Evolutionary conservation across 2,888 invertebrate genomes (phyloP).

Genomic region (Flabesymbios commensalis): DNA sequence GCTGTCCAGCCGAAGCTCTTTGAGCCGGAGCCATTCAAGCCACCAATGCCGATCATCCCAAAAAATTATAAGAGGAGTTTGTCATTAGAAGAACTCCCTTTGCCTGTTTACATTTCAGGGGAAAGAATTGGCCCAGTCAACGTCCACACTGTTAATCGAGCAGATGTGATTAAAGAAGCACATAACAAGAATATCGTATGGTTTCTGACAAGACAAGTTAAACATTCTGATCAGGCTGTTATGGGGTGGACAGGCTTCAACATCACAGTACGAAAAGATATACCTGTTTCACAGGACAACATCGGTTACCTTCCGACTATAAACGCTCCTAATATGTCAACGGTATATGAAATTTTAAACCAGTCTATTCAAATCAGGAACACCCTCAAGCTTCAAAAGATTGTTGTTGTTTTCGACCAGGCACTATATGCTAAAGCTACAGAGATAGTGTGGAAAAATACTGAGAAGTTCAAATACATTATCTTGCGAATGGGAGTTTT

Average conservation of each 20-base stretch:
- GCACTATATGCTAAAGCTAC: slow-evolving; percentile 37
- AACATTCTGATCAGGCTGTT: no score
- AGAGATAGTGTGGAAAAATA: slow-evolving; percentile 34
- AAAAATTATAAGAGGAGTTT: no score
- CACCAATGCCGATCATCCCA: no score
- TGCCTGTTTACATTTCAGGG: neutral
- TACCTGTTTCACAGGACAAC: slow-evolving; percentile 8
- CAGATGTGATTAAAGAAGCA: no score
- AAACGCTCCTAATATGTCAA: slow-evolving; percentile 18
- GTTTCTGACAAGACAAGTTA: neutral
- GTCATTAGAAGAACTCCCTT: no score
- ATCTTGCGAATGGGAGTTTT: slow-evolving; percentile 31
- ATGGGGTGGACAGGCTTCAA: slow-evolving; percentile 4
- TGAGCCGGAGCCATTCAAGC: no score
- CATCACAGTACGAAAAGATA: neutral
- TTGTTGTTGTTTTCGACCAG: slow-evolving; percentile 28
- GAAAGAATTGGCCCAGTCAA: neutral
- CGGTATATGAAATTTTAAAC: slow-evolving; percentile 13
- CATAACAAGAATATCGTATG: neutral
- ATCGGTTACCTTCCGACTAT: slow-evolving; percentile 18
- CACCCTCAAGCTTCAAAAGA: slow-evolving; percentile 16
- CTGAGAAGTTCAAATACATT: slow-evolving; percentile 16
- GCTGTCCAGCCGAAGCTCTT: slow-evolving; percentile 26
- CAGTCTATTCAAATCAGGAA: slow-evolving; percentile 13
- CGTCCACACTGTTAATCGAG: no score